Conservation (phyloP, 2,113 vertebrate genomes). For the Myotis brandtii region DNA sequence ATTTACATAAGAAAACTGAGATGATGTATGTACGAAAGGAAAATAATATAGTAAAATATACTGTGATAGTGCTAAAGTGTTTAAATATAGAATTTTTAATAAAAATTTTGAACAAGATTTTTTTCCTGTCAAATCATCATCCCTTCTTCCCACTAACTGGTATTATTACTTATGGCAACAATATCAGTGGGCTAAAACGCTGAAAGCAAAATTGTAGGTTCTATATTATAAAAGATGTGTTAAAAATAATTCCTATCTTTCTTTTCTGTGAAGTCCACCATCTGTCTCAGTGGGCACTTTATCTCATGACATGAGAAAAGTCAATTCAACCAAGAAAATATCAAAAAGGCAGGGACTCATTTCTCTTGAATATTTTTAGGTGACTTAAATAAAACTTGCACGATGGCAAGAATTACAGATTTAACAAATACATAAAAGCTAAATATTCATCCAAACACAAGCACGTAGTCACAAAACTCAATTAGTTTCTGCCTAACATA, state of each 20-base stretch:
- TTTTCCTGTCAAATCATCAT: conserved; percentile 34
- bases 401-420: conserved; percentile 31
- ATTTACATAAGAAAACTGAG: conserved; percentile 29
- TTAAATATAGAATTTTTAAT: conserved; percentile 25
- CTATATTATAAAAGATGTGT: conserved; percentile 22
- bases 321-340: conserved; percentile 51
- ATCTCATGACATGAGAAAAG: conserved; percentile 52
- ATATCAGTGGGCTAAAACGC: conserved; percentile 30
- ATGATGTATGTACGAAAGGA: conserved; percentile 5
- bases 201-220: conserved; percentile 51
- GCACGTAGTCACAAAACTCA: conserved; percentile 48
- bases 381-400: conserved; percentile 52
- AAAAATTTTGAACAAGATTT: conserved; percentile 20
- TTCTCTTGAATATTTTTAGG: conserved; percentile 36
- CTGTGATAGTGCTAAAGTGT: not conserved
- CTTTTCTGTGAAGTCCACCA: conserved; percentile 58
- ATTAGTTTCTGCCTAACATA: conserved; percentile 74
- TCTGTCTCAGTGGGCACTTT: conserved; percentile 18
- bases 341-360: not conserved
- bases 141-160: conserved; percentile 2
- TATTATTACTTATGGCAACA: conserved; percentile 11
- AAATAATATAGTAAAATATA: conserved; percentile 10
- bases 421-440: conserved; percentile 44
- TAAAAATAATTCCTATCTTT: conserved; percentile 38
- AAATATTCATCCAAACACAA: conserved; percentile 66